phyloP scores from a whole-genome alignment of 2,113 vertebrate genomes.

The Turdus rufiventris region DNA sequence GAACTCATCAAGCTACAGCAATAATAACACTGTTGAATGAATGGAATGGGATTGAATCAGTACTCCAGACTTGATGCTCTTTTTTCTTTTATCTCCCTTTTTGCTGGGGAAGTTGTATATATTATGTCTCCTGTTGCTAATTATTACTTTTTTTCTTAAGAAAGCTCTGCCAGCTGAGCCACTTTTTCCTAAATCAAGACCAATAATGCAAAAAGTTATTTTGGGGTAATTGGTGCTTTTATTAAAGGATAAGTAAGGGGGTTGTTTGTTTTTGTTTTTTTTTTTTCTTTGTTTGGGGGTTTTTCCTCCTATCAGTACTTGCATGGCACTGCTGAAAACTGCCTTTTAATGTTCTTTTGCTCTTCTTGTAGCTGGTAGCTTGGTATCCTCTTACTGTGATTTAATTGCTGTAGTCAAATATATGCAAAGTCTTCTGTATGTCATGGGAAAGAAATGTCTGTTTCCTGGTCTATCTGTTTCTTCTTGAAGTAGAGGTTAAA shows the following conservation, averaged over 20 bases:
- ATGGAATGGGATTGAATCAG: neutral
- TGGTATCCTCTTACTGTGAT: neutral
- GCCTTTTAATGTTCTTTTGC: neutral
- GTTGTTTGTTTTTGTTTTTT: no score
- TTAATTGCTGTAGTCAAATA: neutral
- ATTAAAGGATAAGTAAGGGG: neutral
- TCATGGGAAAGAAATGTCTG: neutral
- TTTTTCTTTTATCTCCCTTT: neutral
- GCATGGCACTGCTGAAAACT: neutral
- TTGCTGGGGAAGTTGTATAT: neutral
- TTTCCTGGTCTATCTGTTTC: neutral
- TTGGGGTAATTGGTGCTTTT: neutral
- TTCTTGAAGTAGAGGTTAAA: neutral
- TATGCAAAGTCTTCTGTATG: neutral
- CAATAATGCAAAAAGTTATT: neutral
- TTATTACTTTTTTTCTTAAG: neutral
- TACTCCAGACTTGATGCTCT: neutral
- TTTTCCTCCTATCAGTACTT: neutral
- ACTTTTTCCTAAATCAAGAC: neutral
- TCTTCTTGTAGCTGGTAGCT: neutral
- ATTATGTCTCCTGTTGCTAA: neutral
- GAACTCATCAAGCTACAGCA: neutral
- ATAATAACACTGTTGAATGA: neutral
- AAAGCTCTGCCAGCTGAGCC: neutral
- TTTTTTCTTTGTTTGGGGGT: neutral